Evolutionary conservation across 2,113 vertebrate genomes (phyloP), one percentile per base, ranked within the genome.

Genomic region (Chaetorhynchus papuensis): DNA sequence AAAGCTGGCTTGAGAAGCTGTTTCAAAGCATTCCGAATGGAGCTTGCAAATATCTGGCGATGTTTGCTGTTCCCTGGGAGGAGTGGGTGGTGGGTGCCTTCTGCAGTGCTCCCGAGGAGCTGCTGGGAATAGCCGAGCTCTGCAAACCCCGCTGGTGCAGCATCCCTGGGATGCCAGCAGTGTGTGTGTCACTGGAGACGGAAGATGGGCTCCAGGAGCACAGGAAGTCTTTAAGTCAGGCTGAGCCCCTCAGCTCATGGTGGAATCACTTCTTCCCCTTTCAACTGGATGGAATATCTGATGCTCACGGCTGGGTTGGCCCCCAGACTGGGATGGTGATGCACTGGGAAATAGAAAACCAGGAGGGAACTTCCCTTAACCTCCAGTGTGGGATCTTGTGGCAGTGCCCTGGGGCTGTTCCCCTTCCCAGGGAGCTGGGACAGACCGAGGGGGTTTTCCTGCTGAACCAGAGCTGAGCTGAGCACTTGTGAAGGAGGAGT

Each of bases 11-110:
- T 35, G 47, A 42, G 77, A 60, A 77, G 23, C 54, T 93, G 66
- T 91, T 94, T 65, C n/a, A 50, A 78, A 91, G 87, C 87, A 50
- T 57, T 93, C 22, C 6, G 9, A 74, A 27, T 15, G 79, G 59
- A 74, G 90, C 87, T 90, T 94, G 82, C 69, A 92, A 94, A 81
- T 77, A 92, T 53, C 72, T 96, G 93, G 35, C 44, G 0, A 4
- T 47, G 50, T 93, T 78, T 93, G 76, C 76, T 83, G 83, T 63
- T 90, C 61, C 70, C 87, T 41, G 35, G 70, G 68, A 47, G 84
- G 47, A 88, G 85, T 92, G 90, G 82, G 87, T 80, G 91, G 70
- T 47, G n/a, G 50, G 45, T 90, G 66, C 66, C 74, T 93, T 75
- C 77, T 89, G 91, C 47, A 75, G 61, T 6, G 56, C 91, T 94